Conservation (phyloP, 2,113 vertebrate genomes). For the Chascanopsetta lugubris region DNA sequence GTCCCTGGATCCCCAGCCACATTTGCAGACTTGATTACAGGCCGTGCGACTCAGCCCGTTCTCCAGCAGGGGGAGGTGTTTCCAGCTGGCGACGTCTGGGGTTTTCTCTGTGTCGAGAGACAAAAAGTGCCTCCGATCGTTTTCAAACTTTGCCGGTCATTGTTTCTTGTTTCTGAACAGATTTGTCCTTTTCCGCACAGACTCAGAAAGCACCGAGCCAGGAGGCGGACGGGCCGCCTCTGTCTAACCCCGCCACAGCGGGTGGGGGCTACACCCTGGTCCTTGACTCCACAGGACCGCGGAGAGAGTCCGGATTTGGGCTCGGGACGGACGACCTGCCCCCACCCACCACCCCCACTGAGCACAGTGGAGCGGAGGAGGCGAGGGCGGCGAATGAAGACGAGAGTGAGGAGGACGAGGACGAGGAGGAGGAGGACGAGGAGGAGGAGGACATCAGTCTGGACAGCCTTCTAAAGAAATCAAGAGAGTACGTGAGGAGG, state of each 20-base stretch:
- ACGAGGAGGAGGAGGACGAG: too few relatives aligned
- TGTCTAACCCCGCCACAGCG: conserved; percentile 62
- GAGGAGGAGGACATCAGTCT: conserved; percentile 81
- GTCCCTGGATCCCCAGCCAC: conserved; percentile 31
- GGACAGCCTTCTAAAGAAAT: conserved; percentile 90
- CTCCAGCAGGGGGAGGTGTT: conserved; percentile 23
- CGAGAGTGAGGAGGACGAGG: conserved; percentile 64
- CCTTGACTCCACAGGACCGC: conserved; percentile 62
- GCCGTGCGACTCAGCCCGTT: too few relatives aligned
- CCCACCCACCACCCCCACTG: conserved; percentile 29
- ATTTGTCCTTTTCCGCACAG: conserved; percentile 76
- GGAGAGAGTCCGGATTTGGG: conserved; percentile 39
- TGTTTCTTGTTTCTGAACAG: conserved; percentile 1
- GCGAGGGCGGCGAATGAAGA: conserved; percentile 30
- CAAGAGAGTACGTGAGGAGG: conserved; percentile 87
- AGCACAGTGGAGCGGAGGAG: conserved; percentile 32
- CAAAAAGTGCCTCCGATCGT: too few relatives aligned
- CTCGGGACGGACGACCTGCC: conserved; percentile 16
- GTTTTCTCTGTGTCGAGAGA: too few relatives aligned
- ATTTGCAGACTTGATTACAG: conserved; percentile 35
- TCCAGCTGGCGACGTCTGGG: too few relatives aligned
- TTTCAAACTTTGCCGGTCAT: too few relatives aligned
- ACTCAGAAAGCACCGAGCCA: conserved; percentile 65
- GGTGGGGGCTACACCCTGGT: conserved; percentile 71
- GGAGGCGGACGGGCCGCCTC: conserved; percentile 50